Conservation (phyloP, 1,140 invertebrate species). For the Drosophila arizonae region DNA sequence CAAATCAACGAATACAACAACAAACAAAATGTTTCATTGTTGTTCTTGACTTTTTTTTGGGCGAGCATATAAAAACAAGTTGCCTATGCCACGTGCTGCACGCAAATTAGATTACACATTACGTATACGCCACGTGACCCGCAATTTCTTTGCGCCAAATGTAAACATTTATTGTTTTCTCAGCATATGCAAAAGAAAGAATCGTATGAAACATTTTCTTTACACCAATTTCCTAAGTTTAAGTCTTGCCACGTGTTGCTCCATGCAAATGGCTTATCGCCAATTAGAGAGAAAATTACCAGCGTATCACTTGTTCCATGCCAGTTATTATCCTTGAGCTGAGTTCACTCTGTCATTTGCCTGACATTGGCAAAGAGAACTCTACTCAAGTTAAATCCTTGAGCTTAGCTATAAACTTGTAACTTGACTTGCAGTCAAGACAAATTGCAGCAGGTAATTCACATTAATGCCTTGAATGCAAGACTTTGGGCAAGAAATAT, state of each 20-base stretch:
- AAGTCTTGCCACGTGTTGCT: not conserved
- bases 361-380: not conserved
- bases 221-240: slow-evolving; percentile 50
- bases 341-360: not conserved
- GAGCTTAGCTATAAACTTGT: slow-evolving; percentile 13
- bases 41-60: no score
- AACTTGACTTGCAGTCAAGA: not conserved
- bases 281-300: slow-evolving; percentile 31
- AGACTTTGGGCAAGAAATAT: no score
- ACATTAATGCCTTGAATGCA: no score
- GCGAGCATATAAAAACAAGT: not conserved
- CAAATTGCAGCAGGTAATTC: slow-evolving; percentile 7
- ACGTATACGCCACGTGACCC: slow-evolving; percentile 53
- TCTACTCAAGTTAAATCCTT: no score
- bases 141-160: slow-evolving; percentile 5
- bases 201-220: not conserved
- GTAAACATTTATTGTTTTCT: slow-evolving; percentile 27
- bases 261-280: slow-evolving; percentile 18
- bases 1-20: not conserved
- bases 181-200: not conserved
- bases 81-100: slow-evolving; percentile 56
- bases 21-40: no score
- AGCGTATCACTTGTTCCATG: not conserved
- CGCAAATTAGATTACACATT: slow-evolving; percentile 61
- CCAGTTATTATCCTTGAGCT: slow-evolving; percentile 2